phyloP scores from a whole-genome alignment of 2,888 invertebrate genomes.

The Myopa tessellatipennis region DNA sequence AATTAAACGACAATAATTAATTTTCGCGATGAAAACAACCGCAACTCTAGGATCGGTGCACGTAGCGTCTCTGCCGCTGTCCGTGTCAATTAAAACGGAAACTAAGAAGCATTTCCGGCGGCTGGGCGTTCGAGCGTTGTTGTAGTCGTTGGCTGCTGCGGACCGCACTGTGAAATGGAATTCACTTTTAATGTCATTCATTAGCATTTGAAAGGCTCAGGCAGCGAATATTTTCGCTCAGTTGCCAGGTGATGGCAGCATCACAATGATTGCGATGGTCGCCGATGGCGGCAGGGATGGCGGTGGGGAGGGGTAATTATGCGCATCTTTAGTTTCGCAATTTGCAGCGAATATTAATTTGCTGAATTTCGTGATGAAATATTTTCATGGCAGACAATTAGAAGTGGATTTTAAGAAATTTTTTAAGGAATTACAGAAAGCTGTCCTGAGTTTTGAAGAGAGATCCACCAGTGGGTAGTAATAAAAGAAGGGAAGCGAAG shows the following conservation, averaged over 20 bases:
- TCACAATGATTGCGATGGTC: no score
- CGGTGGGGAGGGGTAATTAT: not conserved
- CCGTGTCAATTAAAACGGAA: constrained; percentile 32
- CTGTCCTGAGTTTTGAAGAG: not conserved
- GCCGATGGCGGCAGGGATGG: not conserved
- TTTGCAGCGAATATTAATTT: constrained; percentile 4
- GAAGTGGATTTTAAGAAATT: not conserved
- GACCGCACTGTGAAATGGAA: constrained; percentile 31
- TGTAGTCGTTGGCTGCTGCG: not conserved
- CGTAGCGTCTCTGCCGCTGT: no score
- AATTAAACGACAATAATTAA: no score
- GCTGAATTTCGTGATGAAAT: not conserved
- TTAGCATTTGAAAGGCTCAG: constrained; percentile 29
- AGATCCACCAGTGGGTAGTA: no score
- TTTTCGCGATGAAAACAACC: no score
- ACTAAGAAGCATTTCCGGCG: constrained; percentile 29
- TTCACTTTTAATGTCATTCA: constrained; percentile 38
- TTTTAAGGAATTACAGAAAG: constrained; percentile 5
- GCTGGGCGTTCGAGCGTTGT: not conserved
- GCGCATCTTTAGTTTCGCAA: not conserved
- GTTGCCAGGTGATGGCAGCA: not conserved
- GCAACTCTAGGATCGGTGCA: not conserved
- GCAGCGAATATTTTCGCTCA: constrained; percentile 10
- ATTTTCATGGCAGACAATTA: not conserved
- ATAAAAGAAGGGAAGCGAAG: no score